These are phyloP conservation scores for Vombatus ursinus DNA, from an alignment of 2,113 vertebrate genomes.

Conservation along the genomic window DNA sequence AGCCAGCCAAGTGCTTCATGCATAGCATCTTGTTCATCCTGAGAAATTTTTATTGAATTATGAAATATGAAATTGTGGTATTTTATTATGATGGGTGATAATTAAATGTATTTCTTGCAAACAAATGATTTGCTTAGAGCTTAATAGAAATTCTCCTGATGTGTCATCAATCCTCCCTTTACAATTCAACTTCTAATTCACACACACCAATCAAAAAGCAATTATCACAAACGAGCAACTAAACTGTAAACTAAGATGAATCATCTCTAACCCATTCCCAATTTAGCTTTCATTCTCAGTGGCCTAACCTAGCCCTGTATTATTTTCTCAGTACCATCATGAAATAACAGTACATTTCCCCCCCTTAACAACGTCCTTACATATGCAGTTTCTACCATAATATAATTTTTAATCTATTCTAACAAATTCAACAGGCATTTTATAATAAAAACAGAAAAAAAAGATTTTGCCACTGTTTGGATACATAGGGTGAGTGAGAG, in stretches of 20 bases:
- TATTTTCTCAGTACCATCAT: background rate
- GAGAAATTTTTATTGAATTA: constrained; percentile 55
- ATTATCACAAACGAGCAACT: constrained; percentile 62
- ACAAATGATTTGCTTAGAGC: constrained; percentile 26
- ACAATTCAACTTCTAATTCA: constrained; percentile 60
- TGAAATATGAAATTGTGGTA: constrained; percentile 57
- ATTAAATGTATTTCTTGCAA: constrained; percentile 68
- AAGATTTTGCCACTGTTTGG: background rate
- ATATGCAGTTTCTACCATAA: background rate
- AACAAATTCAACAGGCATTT: background rate
- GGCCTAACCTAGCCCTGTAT: background rate
- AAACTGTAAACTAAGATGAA: constrained; percentile 52
- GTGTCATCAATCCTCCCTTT: constrained; percentile 61
- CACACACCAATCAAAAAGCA: constrained; percentile 68
- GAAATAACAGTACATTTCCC: background rate
- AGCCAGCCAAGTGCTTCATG: constrained; percentile 37
- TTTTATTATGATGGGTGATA: constrained; percentile 35
- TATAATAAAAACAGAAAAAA: background rate
- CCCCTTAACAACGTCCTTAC: background rate
- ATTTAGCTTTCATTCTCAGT: background rate
- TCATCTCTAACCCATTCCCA: constrained; percentile 26
- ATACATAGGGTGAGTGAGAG: background rate
- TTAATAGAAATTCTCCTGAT: constrained; percentile 64
- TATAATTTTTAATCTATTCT: background rate
- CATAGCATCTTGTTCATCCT: constrained; percentile 43